Percentiles rank a stretch among this genome's conserved stretches.
Conservation (phyloP, 2,888 invertebrate species). For the Cataglyphis livida region DNA sequence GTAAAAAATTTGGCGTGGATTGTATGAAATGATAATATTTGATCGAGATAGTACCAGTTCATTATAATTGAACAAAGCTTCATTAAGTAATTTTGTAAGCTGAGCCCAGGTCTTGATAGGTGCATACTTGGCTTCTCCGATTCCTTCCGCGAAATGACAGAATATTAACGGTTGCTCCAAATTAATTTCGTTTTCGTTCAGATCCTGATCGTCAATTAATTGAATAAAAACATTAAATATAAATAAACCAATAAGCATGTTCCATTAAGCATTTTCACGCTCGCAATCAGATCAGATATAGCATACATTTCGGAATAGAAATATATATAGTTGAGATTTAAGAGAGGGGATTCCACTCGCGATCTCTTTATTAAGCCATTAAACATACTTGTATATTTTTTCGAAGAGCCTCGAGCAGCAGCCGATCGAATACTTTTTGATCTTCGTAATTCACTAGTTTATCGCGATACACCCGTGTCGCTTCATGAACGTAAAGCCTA, state of each 20-base stretch:
- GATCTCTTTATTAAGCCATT: not conserved
- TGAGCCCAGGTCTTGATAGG: slow-evolving; percentile 91
- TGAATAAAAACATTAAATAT: not conserved
- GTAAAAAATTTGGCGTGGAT: not conserved
- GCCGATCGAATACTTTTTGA: slow-evolving; percentile 90
- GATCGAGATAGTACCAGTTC: slow-evolving; percentile 88
- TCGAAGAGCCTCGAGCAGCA: slow-evolving; percentile 91
- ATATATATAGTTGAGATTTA: not conserved
- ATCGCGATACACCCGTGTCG: slow-evolving; percentile 95
- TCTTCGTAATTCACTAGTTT: slow-evolving; percentile 91
- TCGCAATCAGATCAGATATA: not conserved
- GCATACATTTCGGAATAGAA: not conserved
- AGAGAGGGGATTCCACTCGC: not conserved
- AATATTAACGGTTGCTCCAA: slow-evolving; percentile 92
- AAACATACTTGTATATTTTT: slow-evolving; percentile 90
- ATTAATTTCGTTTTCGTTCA: slow-evolving; percentile 91
- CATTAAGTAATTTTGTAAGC: slow-evolving; percentile 91
- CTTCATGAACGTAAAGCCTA: slow-evolving; percentile 96
- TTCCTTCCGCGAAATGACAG: slow-evolving; percentile 96
- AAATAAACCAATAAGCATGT: not conserved
- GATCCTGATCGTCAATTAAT: slow-evolving; percentile 86
- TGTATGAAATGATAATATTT: not conserved
- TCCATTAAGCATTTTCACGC: not conserved
- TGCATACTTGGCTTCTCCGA: slow-evolving; percentile 96
- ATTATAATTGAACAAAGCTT: slow-evolving; percentile 94